phyloP scores from a whole-genome alignment of 2,113 vertebrate genomes.

The Acanthochromis polyacanthus region DNA sequence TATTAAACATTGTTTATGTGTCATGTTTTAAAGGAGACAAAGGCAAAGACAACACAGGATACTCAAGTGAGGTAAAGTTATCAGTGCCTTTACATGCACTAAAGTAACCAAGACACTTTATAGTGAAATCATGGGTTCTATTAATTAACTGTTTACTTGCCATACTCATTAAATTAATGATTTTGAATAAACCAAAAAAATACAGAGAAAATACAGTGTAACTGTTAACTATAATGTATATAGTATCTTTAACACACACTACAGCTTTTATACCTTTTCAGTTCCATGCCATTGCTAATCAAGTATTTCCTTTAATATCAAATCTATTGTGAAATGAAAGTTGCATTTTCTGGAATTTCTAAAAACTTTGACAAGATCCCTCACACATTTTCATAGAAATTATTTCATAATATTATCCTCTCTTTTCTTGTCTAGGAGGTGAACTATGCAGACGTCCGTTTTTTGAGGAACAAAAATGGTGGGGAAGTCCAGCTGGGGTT shows the following conservation, averaged over 20 bases:
- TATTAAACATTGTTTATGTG: neutral
- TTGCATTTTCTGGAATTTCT: neutral
- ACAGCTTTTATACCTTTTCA: too few species aligned
- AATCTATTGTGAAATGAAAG: too few species aligned
- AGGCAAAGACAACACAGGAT: conserved; percentile 12
- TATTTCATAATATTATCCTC: neutral
- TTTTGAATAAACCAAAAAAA: too few species aligned
- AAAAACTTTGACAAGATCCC: neutral
- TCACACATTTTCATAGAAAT: neutral
- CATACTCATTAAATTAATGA: too few species aligned
- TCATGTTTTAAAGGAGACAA: conserved; percentile 15
- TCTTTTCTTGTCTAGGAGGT: conserved; percentile 49
- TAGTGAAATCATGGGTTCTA: neutral
- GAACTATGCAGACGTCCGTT: conserved; percentile 43
- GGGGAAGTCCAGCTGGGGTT: neutral
- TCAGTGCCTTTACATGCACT: neutral
- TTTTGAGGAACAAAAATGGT: neutral
- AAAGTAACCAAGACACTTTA: neutral
- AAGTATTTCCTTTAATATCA: too few species aligned
- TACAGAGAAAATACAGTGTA: too few species aligned
- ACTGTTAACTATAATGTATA: too few species aligned
- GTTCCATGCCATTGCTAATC: too few species aligned
- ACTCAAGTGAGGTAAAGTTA: conserved; percentile 40
- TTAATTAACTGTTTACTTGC: too few species aligned
- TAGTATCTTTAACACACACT: too few species aligned